These are phyloP conservation scores for Noctua pronuba DNA, from an alignment of 2,888 invertebrate species.

Conservation along the genomic window DNA sequence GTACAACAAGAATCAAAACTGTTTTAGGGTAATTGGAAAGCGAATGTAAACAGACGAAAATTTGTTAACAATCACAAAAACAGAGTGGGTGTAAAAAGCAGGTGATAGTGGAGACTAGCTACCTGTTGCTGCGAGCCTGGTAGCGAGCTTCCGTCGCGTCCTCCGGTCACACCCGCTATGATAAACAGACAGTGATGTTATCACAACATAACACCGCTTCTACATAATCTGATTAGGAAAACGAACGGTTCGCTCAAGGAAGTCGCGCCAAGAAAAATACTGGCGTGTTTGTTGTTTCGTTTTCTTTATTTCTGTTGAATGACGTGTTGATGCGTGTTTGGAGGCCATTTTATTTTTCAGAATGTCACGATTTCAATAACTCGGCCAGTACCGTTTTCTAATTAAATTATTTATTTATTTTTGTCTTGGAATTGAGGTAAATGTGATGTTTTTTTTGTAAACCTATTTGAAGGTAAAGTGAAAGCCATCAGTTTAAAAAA, in stretches of 20 bases:
- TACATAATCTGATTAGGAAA: constrained; percentile 69
- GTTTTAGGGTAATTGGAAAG: constrained; percentile 20
- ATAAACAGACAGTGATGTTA: constrained; percentile 70
- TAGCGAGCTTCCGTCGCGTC: constrained; percentile 59
- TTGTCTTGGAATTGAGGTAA: background rate
- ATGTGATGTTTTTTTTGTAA: background rate
- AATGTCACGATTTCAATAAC: constrained; percentile 25
- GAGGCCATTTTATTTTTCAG: constrained; percentile 16
- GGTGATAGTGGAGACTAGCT: constrained; percentile 53
- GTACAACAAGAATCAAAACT: constrained; percentile 21
- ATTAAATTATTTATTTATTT: background rate
- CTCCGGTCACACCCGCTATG: constrained; percentile 59
- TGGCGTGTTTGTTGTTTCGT: constrained; percentile 15
- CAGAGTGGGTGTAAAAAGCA: constrained; percentile 18
- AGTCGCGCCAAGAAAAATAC: constrained; percentile 51
- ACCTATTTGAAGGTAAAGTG: background rate
- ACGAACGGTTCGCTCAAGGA: constrained; percentile 42
- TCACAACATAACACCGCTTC: constrained; percentile 66
- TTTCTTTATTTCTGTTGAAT: constrained; percentile 23
- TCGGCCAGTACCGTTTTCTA: background rate
- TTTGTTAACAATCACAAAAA: constrained; percentile 29
- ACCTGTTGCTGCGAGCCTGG: constrained; percentile 63
- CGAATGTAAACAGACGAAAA: constrained; percentile 41
- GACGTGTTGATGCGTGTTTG: constrained; percentile 14
- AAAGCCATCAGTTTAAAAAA: background rate